Percentiles rank a stretch among this genome's conserved stretches.
Conservation (phyloP, 2,113 vertebrate species). For the Emydura subglobosa region DNA sequence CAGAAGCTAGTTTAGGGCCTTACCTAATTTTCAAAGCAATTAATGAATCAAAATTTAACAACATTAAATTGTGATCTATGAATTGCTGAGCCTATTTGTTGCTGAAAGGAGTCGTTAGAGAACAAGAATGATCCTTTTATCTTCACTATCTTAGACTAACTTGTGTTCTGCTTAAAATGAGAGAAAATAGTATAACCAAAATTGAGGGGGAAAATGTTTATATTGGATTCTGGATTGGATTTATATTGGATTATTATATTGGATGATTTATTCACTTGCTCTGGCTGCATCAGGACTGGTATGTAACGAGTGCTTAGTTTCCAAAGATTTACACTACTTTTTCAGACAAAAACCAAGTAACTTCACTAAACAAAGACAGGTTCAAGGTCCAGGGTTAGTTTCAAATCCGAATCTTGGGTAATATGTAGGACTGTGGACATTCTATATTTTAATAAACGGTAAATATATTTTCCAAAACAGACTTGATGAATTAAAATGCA, state of each 20-base stretch:
- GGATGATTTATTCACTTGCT: conserved; percentile 30
- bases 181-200: neutral
- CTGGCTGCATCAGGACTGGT: neutral
- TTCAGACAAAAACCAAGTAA: conserved; percentile 24
- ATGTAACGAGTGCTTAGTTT: conserved; percentile 37
- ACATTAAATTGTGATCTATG: neutral
- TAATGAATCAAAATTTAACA: neutral
- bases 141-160: neutral
- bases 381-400: conserved; percentile 19
- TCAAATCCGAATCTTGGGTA: conserved; percentile 12
- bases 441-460: neutral
- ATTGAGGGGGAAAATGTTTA: neutral
- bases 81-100: neutral
- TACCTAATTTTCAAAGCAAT: neutral
- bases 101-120: neutral
- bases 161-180: conserved; percentile 2
- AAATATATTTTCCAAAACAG: neutral
- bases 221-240: no score
- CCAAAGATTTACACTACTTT: conserved; percentile 49
- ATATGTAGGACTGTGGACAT: neutral
- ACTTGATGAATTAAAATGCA: neutral
- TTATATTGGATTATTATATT: neutral
- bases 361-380: conserved; percentile 29
- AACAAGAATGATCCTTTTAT: neutral
- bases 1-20: neutral